Conservation (phyloP, 2,113 vertebrate species). For the Pseudorhombus dupliciocellatus region DNA sequence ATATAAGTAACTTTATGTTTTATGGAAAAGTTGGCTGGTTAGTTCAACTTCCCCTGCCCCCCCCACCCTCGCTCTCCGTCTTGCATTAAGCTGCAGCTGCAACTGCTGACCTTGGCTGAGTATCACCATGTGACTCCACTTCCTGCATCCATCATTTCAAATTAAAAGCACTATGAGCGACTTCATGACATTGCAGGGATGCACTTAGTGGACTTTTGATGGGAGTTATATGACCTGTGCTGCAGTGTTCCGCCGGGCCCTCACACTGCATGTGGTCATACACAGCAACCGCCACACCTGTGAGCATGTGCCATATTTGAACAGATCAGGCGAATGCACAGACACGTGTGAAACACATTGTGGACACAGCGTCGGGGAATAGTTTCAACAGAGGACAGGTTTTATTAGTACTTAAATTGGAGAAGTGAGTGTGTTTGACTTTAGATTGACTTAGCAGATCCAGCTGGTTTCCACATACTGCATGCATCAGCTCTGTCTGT, state of each 20-base stretch:
- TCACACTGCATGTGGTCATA: not conserved
- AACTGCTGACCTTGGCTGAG: not conserved
- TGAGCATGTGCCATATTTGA: constrained; percentile 30
- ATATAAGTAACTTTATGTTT: not conserved
- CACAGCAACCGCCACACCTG: constrained; percentile 26
- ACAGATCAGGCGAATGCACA: constrained; percentile 2
- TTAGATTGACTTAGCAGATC: constrained; percentile 54
- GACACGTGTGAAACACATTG: constrained; percentile 40
- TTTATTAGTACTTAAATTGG: constrained; percentile 52
- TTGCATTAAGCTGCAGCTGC: not conserved
- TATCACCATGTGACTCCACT: not conserved
- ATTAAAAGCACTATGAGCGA: not conserved
- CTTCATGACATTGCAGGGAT: not conserved
- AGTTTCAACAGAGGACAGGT: constrained; percentile 20
- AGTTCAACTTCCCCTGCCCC: not conserved
- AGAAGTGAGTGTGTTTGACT: constrained; percentile 48
- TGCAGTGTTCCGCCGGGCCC: constrained; percentile 17
- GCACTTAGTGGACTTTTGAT: constrained; percentile 13
- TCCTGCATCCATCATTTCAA: not conserved
- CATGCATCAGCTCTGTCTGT: constrained; percentile 24
- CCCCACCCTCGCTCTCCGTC: not conserved
- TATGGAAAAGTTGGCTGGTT: not conserved
- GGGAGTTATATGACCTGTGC: constrained; percentile 18
- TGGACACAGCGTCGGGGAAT: constrained; percentile 13
- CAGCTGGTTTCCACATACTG: constrained; percentile 62